These are phyloP conservation scores for Syrmaticus mikado DNA, from an alignment of 2,113 vertebrate genomes.

Conservation along the genomic window DNA sequence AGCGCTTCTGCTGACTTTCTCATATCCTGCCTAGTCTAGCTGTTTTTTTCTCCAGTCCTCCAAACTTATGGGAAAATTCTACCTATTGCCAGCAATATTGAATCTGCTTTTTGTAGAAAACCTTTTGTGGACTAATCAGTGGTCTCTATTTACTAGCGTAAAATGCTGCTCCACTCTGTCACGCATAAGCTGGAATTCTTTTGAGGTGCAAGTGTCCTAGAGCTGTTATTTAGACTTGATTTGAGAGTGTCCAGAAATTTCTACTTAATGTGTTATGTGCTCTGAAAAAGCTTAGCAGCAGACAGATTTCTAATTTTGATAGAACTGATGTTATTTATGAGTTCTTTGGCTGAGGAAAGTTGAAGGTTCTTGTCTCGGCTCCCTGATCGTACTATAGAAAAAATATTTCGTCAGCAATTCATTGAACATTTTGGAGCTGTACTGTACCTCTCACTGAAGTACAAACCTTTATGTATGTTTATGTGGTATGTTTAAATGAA, in stretches of 20 bases:
- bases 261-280: background rate
- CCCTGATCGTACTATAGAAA: background rate
- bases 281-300: background rate
- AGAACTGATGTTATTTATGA: background rate
- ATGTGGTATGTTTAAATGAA: background rate
- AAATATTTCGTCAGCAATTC: slow-evolving; percentile 18
- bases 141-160: background rate
- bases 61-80: background rate
- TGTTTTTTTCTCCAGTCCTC: background rate
- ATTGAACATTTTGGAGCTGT: slow-evolving; percentile 10
- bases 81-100: background rate
- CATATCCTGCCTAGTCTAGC: background rate
- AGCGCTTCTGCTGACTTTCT: background rate
- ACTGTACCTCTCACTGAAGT: background rate
- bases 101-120: background rate
- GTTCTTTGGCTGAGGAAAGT: background rate
- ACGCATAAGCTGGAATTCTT: background rate
- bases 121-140: background rate
- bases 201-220: background rate
- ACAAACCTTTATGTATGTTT: background rate
- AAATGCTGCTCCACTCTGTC: background rate
- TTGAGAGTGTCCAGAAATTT: background rate
- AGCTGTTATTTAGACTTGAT: background rate
- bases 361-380: background rate
- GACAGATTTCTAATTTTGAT: background rate